These are phyloP conservation scores for Rhynchotus rufescens DNA, from an alignment of 2,797 vertebrate species.

Conservation along the genomic window DNA sequence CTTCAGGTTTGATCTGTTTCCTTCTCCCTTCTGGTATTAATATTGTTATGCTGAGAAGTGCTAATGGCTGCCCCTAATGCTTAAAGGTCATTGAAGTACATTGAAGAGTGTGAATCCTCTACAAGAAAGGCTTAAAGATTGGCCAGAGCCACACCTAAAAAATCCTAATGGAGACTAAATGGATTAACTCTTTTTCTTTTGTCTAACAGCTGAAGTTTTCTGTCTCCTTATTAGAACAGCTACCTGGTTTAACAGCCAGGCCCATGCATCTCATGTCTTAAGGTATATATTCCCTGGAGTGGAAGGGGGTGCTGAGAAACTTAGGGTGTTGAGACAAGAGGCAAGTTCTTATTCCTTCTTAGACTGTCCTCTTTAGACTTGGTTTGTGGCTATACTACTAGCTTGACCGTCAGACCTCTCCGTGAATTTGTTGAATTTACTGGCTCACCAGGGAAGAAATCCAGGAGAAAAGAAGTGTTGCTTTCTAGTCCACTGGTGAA, in stretches of 20 bases:
- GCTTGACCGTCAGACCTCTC: background rate
- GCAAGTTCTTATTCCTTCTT: background rate
- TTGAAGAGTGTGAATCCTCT: background rate
- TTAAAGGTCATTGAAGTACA: background rate
- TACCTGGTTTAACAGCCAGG: background rate
- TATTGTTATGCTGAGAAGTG: slow-evolving; percentile 40
- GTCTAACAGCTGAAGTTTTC: background rate
- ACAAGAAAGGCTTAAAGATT: background rate
- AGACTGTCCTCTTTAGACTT: background rate
- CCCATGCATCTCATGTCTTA: background rate
- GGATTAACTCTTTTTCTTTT: slow-evolving; percentile 12
- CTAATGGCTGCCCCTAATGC: slow-evolving; percentile 2
- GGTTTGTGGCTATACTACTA: background rate
- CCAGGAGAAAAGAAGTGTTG: background rate
- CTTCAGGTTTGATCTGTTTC: background rate
- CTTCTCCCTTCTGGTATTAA: background rate
- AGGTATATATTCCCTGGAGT: background rate
- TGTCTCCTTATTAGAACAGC: background rate
- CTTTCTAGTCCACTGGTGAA: background rate
- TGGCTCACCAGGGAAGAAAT: background rate
- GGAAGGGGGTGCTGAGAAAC: background rate
- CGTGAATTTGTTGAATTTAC: rapidly evolving
- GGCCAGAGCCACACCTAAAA: slow-evolving; percentile 25
- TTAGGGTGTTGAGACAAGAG: background rate
- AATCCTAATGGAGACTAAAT: background rate